Conservation (phyloP, 2,888 invertebrate genomes). For the Baronia brevicornis region DNA sequence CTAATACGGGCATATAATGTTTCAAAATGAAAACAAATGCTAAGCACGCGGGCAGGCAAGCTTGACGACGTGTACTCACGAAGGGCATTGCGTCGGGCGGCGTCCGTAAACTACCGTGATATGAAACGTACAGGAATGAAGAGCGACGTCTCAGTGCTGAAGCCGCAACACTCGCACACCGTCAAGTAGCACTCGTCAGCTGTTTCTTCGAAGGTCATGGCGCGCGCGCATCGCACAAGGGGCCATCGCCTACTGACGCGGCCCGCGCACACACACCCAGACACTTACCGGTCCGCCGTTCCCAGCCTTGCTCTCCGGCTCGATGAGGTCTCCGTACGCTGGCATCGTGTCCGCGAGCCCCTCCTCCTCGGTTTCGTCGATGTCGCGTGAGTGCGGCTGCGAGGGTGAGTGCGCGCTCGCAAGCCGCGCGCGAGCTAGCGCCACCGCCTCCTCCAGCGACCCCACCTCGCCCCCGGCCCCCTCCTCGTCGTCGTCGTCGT, state of each 20-base stretch:
- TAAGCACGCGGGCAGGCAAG: slow-evolving; percentile 44
- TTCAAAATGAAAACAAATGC: slow-evolving; percentile 16
- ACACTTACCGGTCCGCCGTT: slow-evolving; percentile 53
- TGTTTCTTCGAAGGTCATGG: slow-evolving; percentile 70
- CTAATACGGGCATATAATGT: not conserved
- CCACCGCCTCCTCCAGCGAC: slow-evolving; percentile 72
- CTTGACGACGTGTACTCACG: slow-evolving; percentile 57
- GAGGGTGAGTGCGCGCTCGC: slow-evolving; percentile 45
- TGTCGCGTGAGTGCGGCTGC: slow-evolving; percentile 52
- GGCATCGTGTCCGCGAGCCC: slow-evolving; percentile 66
- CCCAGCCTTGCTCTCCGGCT: slow-evolving; percentile 47
- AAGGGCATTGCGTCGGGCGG: slow-evolving; percentile 57
- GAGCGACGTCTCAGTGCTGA: slow-evolving; percentile 68
- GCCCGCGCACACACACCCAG: slow-evolving; percentile 20
- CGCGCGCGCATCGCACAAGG: slow-evolving; percentile 68
- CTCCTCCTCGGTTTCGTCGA: slow-evolving; percentile 63
- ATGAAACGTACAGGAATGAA: slow-evolving; percentile 69
- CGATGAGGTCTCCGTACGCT: slow-evolving; percentile 72
- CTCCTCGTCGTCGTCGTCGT: slow-evolving; percentile 66
- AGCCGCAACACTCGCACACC: slow-evolving; percentile 74
- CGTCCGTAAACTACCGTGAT: slow-evolving; percentile 61
- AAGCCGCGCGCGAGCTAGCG: slow-evolving; percentile 65
- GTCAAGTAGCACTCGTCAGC: slow-evolving; percentile 66
- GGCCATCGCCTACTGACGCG: slow-evolving; percentile 49
- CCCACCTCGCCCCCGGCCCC: slow-evolving; percentile 56